Conservation (phyloP, 2,113 vertebrate genomes). For the Syngnathus scovelli region DNA sequence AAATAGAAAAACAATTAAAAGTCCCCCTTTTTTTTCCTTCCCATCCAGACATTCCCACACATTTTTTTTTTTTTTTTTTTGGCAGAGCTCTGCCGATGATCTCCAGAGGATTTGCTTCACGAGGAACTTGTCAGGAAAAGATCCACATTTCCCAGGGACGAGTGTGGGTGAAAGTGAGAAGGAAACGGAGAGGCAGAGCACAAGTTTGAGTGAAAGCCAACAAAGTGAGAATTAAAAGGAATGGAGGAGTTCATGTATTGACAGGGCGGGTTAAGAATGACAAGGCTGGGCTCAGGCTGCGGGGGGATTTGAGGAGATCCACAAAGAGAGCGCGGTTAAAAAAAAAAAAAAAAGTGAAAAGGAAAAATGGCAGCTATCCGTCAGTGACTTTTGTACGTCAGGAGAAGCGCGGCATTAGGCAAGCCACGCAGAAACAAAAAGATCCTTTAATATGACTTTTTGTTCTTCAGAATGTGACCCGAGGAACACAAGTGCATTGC, state of each 20-base stretch:
- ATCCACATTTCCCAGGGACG: constrained; percentile 91
- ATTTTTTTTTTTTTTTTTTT: constrained; percentile 74
- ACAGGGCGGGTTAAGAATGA: constrained; percentile 65
- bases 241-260: constrained; percentile 66
- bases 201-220: constrained; percentile 60
- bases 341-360: constrained; percentile 49
- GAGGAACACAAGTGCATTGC: constrained; percentile 70
- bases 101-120: constrained; percentile 86
- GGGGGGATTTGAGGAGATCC: constrained; percentile 61
- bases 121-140: constrained; percentile 97
- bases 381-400: constrained; percentile 60
- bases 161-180: constrained; percentile 72
- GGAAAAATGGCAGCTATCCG: constrained; percentile 57
- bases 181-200: constrained; percentile 62
- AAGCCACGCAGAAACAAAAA: constrained; percentile 61
- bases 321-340: constrained; percentile 60
- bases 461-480: constrained; percentile 72
- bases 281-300: constrained; percentile 58
- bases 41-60: constrained; percentile 94
- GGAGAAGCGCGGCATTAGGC: constrained; percentile 57
- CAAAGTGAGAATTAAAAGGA: constrained; percentile 60
- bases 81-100: constrained; percentile 87
- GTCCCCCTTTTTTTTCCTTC: constrained; percentile 78
- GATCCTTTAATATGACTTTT: constrained; percentile 71
- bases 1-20: constrained; percentile 84